Percentiles rank a stretch among this genome's conserved stretches.
Evolutionary conservation across 2,888 invertebrate species (phyloP).

Genomic region (Melanargia galathea): DNA sequence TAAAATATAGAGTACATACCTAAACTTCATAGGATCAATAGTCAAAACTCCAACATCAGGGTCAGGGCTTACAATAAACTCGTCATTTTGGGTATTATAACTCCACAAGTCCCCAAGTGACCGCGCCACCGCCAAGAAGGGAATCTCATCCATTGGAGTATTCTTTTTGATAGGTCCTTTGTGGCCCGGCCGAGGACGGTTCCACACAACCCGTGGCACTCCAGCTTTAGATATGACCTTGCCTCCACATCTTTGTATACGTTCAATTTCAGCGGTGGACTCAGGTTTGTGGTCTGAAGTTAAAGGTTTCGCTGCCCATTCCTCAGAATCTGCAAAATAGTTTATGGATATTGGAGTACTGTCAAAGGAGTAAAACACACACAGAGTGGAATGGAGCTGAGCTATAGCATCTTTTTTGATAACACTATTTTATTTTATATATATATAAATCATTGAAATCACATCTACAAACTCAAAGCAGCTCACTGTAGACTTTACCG

Average conservation of each 20-base stretch:
- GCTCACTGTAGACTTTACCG: no score
- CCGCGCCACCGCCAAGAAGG: constrained; percentile 97
- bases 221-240: constrained; percentile 89
- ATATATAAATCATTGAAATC: no score
- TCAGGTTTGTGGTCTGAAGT: constrained; percentile 99
- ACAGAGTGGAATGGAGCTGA: no score
- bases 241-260: constrained; percentile 92
- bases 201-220: constrained; percentile 98
- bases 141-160: constrained; percentile 96
- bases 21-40: constrained; percentile 88
- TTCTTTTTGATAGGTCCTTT: constrained; percentile 93
- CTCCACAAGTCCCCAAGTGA: constrained; percentile 99
- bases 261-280: constrained; percentile 88
- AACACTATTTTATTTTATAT: no score
- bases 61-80: constrained; percentile 98
- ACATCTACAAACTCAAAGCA: no score
- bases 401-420: no score
- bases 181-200: constrained; percentile 90
- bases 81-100: constrained; percentile 93
- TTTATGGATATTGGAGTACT: neutral
- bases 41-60: constrained; percentile 95
- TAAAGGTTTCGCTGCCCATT: constrained; percentile 91
- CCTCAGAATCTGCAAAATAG: constrained; percentile 58
- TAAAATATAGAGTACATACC: constrained; percentile 59
- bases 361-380: no score